Percentiles rank a stretch among this genome's conserved stretches.
phyloP scores from a whole-genome alignment of 2,888 invertebrate species.

The Chirona hameri region DNA sequence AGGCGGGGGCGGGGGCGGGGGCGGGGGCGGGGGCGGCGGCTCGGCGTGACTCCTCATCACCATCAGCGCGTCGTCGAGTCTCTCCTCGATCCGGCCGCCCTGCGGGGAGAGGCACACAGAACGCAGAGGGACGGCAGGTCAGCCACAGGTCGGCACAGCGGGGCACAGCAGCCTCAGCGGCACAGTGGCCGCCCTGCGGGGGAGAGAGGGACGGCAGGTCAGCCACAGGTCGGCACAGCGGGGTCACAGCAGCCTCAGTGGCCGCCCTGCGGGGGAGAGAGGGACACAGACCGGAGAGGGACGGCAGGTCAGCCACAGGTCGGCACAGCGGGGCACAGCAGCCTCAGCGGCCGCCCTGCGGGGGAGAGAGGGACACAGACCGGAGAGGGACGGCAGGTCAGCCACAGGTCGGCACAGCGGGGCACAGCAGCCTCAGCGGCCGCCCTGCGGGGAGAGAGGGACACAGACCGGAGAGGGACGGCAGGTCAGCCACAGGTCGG shows the following conservation, averaged over 20 bases:
- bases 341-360: too few species aligned
- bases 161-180: not conserved
- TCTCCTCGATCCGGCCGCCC: not conserved
- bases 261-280: not conserved
- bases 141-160: not conserved
- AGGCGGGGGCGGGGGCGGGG: too few species aligned
- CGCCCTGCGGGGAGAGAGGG: not conserved
- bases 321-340: not conserved
- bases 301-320: not conserved
- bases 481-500: not conserved
- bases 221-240: too few species aligned
- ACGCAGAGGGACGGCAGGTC: not conserved
- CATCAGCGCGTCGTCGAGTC: not conserved
- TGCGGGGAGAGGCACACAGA: not conserved
- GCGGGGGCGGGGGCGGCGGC: not conserved
- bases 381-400: too few species aligned
- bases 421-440: not conserved
- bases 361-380: not conserved
- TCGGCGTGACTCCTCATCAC: constrained; percentile 25
- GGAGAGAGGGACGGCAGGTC: not conserved
- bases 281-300: too few species aligned
- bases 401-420: too few species aligned
- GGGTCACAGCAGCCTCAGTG: too few species aligned
- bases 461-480: too few species aligned
- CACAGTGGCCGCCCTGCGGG: not conserved